Evolutionary conservation across 2,888 invertebrate species (phyloP), one percentile per base, ranked within the genome.

Genomic region (Serrognathus titanus): DNA sequence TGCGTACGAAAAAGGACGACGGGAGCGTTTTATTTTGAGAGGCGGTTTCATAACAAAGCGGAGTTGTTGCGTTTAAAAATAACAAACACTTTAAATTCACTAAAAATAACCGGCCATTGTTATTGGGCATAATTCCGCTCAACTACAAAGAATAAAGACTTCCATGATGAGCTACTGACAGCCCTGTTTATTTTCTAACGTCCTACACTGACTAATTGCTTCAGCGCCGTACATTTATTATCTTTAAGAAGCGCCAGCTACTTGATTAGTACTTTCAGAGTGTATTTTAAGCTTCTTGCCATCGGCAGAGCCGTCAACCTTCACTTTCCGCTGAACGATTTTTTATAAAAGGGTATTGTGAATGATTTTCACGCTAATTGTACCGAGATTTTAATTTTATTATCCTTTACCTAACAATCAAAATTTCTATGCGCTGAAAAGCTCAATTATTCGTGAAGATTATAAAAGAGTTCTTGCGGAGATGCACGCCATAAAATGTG

Each of bases 131-230:
- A 11, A 13, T 13, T 40, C 24, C 24, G 24, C 40, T 40, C 11
- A 43, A 43, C 43, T 43, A 11, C 43, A 43, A 43, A 43, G 43
- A 43, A 43, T 43, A 43, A 43, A 43, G 43, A 43, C 43, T 43
- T 43, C 20, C 43, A 43, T 43, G 43, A 43, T 11, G n/a, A 20
- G 43, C 43, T 8, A 43, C 13, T 43, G 43, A 43, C 43, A 43
- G 16, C 43, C 43, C 16, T 43, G 43, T 43, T 43, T 43, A 43
- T 43, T 43, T 43, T 43, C 43, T 43, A 43, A 43, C 43, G 10
- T 43, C 43, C 16, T 20, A 9, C 20, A 43, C 43, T 43, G 43
- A 43, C 43, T 43, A 43, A 43, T 43, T 43, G 43, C 43, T 43
- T 43, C 43, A 43, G 20, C 16, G 43, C 16, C 43, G 43, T 16